phyloP scores from a whole-genome alignment of 1,140 invertebrate species.

The Eriosoma lanigerum region DNA sequence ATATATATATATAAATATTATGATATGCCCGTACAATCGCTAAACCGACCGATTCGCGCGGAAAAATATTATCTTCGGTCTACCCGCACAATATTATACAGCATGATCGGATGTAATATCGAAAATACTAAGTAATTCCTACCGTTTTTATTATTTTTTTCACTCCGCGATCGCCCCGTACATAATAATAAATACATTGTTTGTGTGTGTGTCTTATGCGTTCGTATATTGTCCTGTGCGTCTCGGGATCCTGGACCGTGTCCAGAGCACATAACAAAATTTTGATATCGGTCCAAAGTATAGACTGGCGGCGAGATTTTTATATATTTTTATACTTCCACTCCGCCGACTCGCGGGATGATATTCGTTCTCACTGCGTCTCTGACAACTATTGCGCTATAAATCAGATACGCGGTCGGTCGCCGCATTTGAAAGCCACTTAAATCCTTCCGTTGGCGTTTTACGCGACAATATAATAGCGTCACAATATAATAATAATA shows the following conservation, averaged over 20 bases:
- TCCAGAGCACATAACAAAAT: constrained; percentile 39
- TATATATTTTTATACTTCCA: background rate
- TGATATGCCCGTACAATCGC: background rate
- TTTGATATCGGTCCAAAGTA: constrained; percentile 49
- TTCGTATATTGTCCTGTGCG: background rate
- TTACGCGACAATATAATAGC: constrained; percentile 48
- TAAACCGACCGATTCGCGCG: constrained; percentile 43
- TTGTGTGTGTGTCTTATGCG: background rate
- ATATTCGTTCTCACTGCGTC: background rate
- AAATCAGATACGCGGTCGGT: constrained; percentile 23
- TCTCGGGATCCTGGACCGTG: constrained; percentile 27
- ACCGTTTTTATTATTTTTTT: no score
- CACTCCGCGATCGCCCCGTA: no score
- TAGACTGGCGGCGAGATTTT: constrained; percentile 44
- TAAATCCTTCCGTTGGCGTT: constrained; percentile 47
- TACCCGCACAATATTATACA: no score
- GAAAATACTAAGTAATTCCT: no score
- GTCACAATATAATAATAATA: no score
- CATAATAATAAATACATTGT: no score
- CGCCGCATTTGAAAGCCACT: constrained; percentile 33
- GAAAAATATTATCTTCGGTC: constrained; percentile 44
- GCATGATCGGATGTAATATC: no score
- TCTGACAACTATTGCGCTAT: constrained; percentile 37
- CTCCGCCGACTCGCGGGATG: background rate
- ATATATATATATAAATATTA: background rate